Evolutionary conservation across 1,140 invertebrate species (phyloP), one percentile per base, ranked within the genome.

Genomic region (Euura lappo): DNA sequence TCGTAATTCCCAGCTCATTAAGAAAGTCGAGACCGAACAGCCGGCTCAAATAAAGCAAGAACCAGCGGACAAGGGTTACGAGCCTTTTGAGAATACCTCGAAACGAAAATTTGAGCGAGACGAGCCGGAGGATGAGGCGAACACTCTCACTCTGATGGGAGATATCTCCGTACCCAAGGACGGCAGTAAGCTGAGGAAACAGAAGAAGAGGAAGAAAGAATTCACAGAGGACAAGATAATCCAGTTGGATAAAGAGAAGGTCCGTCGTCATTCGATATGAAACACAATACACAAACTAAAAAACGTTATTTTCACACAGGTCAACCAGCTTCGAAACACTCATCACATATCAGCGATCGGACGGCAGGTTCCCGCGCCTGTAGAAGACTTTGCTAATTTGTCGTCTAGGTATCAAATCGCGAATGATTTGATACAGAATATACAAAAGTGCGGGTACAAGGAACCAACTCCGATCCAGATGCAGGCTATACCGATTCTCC

Each of bases 391-490:
- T 89, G 83, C 91, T 6, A 89, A 94, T 72, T 84, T 98, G 44
- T 78, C 79, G 2, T 73, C 78, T 5, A 75, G 80, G 3, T 93
- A 91, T 79, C 85, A 90, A 73, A 83, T 97, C 10, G 80, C 88
- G 6, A 77, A 89, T 45, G 86, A 89, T 68, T 82, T 99, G 0
- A 83, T 95, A 10, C 83, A 93, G 60, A 98, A 97, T 83, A 88
- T 99, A 2, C 86, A 83, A 44, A 88, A 89, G 44, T 92, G 92
- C 81, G 93, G 93, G 0, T 99, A 98, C 81, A 81, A 82, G 1
- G 87, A 89, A 71, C 98, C 98, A 7, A 99, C 98, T 6, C 93
- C 97, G 0, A 94, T 99, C 79, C 98, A 99, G 88, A 95, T 97
- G 91, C 97, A 99, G 89, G 94, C 96, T 0, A 91, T 99, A 75